A percentile compares a stretch with the other conserved stretches of the same genome.
phyloP scores from a whole-genome alignment of 2,113 vertebrate species.

The Crotophaga sulcirostris region DNA sequence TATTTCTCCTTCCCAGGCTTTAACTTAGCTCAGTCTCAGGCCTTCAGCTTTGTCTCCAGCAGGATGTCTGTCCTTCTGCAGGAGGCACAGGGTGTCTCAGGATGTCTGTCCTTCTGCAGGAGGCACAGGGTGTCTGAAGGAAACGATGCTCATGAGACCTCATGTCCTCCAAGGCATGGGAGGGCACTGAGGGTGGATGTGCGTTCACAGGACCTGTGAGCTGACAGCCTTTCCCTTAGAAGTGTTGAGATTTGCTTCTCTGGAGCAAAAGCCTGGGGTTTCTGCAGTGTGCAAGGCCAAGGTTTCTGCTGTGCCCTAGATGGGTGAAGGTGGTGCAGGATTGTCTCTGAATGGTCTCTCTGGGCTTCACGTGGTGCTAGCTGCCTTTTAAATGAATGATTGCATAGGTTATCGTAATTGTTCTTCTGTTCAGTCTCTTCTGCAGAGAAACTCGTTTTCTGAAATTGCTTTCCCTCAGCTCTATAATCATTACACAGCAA shows the following conservation, averaged over 20 bases:
- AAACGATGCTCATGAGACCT: neutral
- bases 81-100: neutral
- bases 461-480: neutral
- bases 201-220: rapidly evolving
- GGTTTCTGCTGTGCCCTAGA: neutral
- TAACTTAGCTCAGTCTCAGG: neutral
- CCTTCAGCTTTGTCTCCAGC: neutral
- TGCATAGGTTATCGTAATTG: neutral
- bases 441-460: neutral
- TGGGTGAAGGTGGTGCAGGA: neutral
- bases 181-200: neutral
- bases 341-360: neutral
- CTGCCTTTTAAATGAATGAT: neutral
- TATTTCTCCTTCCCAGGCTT: neutral
- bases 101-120: neutral
- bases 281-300: rapidly evolving
- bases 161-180: rapidly evolving
- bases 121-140: neutral
- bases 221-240: neutral
- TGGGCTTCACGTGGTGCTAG: neutral
- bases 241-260: rapidly evolving
- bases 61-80: neutral
- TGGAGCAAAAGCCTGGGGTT: neutral
- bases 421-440: neutral
- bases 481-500: neutral